A percentile compares a stretch with the other conserved stretches of the same genome.
These are phyloP conservation scores for Agrilus planipennis DNA, from an alignment of 1,140 invertebrate species.

Conservation along the genomic window DNA sequence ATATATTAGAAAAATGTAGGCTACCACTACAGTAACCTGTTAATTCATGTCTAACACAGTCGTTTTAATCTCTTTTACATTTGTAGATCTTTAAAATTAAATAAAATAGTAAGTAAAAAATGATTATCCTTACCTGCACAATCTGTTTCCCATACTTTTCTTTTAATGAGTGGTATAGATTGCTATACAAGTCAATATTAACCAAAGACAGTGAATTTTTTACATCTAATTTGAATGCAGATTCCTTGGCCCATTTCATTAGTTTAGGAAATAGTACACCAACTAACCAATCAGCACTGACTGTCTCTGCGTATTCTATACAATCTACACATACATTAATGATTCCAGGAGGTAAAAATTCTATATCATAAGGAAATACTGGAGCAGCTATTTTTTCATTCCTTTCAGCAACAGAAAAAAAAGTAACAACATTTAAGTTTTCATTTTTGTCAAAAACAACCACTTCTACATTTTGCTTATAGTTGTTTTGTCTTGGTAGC, in stretches of 20 bases:
- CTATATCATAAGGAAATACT: conserved; percentile 26
- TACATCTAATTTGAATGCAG: conserved; percentile 24
- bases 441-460: conserved; percentile 24
- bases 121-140: conserved; percentile 42
- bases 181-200: conserved; percentile 54
- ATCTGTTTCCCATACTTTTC: conserved; percentile 64
- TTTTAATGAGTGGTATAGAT: conserved; percentile 65
- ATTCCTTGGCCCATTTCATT: conserved; percentile 48
- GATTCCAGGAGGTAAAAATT: conserved; percentile 15
- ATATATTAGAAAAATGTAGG: no score
- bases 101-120: not conserved
- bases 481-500: conserved; percentile 16
- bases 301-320: conserved; percentile 22
- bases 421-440: conserved; percentile 17
- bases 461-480: conserved; percentile 26
- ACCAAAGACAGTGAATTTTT: conserved; percentile 56
- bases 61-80: no score
- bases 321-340: conserved; percentile 21
- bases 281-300: conserved; percentile 41
- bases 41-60: no score
- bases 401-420: conserved; percentile 19
- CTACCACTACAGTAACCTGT: no score
- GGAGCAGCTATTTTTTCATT: conserved; percentile 17
- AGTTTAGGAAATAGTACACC: conserved; percentile 49
- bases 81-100: not conserved